Evolutionary conservation across 2,888 invertebrate species (phyloP).

Genomic region (Orgyia antiqua): DNA sequence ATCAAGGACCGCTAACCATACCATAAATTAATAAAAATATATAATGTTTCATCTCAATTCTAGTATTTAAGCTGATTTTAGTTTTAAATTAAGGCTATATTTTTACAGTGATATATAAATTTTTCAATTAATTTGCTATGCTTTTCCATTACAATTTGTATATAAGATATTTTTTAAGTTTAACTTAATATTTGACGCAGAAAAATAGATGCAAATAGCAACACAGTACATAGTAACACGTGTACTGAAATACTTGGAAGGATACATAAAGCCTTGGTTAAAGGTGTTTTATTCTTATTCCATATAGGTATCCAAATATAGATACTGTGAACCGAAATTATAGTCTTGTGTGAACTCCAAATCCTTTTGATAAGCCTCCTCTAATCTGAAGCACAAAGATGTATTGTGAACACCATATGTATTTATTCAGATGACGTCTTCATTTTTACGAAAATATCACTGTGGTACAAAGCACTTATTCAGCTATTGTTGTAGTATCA

Average conservation of each 20-base stretch:
- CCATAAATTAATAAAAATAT: too few relatives aligned
- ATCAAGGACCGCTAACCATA: too few relatives aligned
- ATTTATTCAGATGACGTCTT: neutral
- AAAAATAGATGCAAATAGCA: too few relatives aligned
- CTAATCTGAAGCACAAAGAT: conserved; percentile 1
- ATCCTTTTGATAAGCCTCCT: neutral
- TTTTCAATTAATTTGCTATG: neutral
- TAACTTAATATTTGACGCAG: too few relatives aligned
- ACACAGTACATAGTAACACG: too few relatives aligned
- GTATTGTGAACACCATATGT: conserved; percentile 1
- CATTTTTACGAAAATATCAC: conserved; percentile 5
- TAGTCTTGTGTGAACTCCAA: neutral
- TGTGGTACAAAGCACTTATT: conserved; percentile 6
- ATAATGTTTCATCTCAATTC: too few relatives aligned
- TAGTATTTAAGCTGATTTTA: too few relatives aligned
- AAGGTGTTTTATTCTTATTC: neutral
- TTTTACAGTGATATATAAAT: too few relatives aligned
- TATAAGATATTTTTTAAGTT: too few relatives aligned
- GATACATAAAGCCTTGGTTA: too few relatives aligned
- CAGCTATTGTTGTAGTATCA: conserved; percentile 7
- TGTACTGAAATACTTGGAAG: too few relatives aligned
- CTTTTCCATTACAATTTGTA: neutral
- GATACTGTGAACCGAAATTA: conserved; percentile 1
- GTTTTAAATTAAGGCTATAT: too few relatives aligned
- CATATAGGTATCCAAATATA: neutral